phyloP scores from a whole-genome alignment of 92 coral and sea anemone species.

The Nematostella vectensis region DNA sequence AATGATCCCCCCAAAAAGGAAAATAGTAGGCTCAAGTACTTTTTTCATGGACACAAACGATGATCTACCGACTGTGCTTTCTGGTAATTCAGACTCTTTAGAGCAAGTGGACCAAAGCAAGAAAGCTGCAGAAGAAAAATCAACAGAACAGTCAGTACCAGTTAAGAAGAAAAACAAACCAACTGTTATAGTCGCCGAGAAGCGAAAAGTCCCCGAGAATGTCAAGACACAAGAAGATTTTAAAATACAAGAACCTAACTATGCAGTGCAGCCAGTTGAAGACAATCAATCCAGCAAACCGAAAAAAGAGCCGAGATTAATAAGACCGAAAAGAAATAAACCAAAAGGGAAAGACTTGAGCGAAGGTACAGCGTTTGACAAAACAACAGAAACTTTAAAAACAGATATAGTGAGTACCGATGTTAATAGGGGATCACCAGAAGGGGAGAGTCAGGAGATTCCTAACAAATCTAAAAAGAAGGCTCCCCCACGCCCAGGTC shows the following conservation, averaged over 20 bases:
- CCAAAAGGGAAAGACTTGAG: background rate
- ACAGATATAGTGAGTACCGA: background rate
- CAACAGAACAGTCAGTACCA: constrained; percentile 1
- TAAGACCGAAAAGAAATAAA: constrained; percentile 18
- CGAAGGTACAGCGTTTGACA: background rate
- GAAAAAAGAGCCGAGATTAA: constrained; percentile 16
- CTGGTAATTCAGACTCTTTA: too few species aligned
- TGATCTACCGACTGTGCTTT: background rate
- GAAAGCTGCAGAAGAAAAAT: too few species aligned
- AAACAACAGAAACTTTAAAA: background rate
- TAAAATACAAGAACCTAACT: too few species aligned
- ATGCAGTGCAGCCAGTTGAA: background rate
- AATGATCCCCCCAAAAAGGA: background rate
- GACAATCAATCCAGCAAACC: constrained; percentile 6
- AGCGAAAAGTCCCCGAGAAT: too few species aligned
- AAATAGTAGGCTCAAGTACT: background rate
- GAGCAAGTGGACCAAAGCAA: too few species aligned
- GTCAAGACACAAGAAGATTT: too few species aligned
- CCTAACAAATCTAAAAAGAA: constrained; percentile 10
- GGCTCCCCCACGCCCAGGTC: constrained; percentile 48
- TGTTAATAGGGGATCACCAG: constrained; percentile 19
- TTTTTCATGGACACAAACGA: background rate
- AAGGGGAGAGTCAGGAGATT: constrained; percentile 18
- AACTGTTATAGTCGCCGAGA: constrained; percentile 26
- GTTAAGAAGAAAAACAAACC: constrained; percentile 31